A percentile compares a stretch with the other conserved stretches of the same genome.
Conservation (phyloP, 2,113 vertebrate genomes). For the Polypterus senegalus region DNA sequence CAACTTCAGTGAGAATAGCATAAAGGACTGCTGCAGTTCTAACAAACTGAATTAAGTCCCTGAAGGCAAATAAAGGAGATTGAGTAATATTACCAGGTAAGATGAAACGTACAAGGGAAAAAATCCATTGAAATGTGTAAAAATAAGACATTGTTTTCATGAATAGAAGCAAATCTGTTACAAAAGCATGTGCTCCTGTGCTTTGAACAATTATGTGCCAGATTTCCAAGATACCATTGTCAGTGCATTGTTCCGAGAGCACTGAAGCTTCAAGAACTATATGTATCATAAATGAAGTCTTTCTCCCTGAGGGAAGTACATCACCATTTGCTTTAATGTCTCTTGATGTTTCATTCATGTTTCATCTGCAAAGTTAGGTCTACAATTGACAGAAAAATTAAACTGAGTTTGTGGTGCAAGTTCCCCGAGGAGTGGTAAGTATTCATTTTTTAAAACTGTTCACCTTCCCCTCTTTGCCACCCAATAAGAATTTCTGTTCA, state of each 20-base stretch:
- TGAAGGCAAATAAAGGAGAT: background rate
- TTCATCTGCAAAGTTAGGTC: slow-evolving; percentile 3
- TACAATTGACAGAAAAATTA: slow-evolving; percentile 7
- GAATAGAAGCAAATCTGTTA: background rate
- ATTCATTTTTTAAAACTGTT: slow-evolving; percentile 1
- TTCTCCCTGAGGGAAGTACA: slow-evolving; percentile 1
- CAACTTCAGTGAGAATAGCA: background rate
- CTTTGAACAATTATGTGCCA: background rate
- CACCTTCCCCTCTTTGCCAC: background rate
- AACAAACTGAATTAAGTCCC: background rate
- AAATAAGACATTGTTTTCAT: background rate
- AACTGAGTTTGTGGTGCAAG: slow-evolving; percentile 1
- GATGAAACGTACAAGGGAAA: background rate
- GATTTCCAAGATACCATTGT: slow-evolving; percentile 4
- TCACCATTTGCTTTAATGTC: slow-evolving; percentile 7
- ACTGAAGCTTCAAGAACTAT: slow-evolving; percentile 6
- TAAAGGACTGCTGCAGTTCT: background rate
- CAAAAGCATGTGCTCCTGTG: background rate
- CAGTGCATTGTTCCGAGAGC: slow-evolving; percentile 4
- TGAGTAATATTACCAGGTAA: slow-evolving; percentile 2
- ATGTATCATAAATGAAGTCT: slow-evolving; percentile 8
- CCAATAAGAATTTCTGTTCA: background rate
- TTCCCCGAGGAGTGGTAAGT: slow-evolving; percentile 1
- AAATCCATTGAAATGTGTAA: background rate
- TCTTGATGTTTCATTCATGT: slow-evolving; percentile 7